Base-by-base conservation (phyloP, 2,113 vertebrate species). In the Hiodon tergisus region DNA sequence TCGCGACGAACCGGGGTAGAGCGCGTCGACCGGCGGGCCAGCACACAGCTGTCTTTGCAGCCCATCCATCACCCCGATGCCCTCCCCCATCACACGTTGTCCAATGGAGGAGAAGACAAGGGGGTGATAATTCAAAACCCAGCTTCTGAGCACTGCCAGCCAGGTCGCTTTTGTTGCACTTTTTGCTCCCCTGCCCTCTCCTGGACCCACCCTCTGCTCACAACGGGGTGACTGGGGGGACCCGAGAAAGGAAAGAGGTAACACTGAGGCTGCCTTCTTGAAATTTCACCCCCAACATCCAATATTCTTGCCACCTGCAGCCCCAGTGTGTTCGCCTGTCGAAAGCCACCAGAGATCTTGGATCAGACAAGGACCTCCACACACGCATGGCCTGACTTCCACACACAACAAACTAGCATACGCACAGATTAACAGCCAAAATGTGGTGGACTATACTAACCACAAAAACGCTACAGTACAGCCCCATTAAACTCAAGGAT, bases 191-290 rank as follows among this genome's bases (percentile, higher is more conserved):
- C 78, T 78, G 80, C 79, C 75, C 54, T 59, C 70, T 31, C 11
- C 79, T 86, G 80, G 85, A 86, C 86, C 88, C 85, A 85, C 87
- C 88, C 87, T 87, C 82, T 87, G 74, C 84, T 85, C 84, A 88
- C 87, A 89, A 88, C 83, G 80, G 83, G 76, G 78, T 85, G 85
- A 13, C 83, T 88, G 85, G 75, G 80, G 86, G 81, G 84, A 75
- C 77, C 31, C 51, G 53, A 82, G 84, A 81, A 82, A 83, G 83
- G 86, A 69, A 84, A 76, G 73, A 86, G 86, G 78, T 61, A 73
- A 83, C 82, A 80, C 79, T 75, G 50, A 78, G 78, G 74, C 84
- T 86, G 83, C 82, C 75, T 59, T 77, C 78, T 16, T n/a, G 14
- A 53, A 17, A 2, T 54, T n/a, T 11, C 82, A 83, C 83, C 85